Evolutionary conservation across 2,113 vertebrate genomes (phyloP).

Genomic region (Aspiorhynchus laticeps): DNA sequence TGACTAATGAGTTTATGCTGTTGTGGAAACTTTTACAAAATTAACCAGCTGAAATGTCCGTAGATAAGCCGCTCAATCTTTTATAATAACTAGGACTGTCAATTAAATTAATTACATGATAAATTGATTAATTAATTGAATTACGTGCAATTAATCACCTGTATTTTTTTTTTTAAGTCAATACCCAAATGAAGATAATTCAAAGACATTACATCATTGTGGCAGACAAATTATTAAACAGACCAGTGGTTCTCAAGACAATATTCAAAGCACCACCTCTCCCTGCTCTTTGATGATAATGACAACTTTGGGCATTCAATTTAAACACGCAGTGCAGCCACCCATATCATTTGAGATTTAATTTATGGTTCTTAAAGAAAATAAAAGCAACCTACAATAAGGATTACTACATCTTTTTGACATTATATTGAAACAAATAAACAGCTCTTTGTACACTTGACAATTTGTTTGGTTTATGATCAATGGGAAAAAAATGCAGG

Average conservation of each 20-base stretch:
- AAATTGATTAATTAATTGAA: not conserved
- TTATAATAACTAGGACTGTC: not conserved
- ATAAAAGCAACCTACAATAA: not conserved
- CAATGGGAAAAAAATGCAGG: not conserved
- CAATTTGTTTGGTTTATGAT: not conserved
- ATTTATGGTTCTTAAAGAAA: not conserved
- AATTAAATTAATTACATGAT: not conserved
- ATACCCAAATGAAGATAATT: not conserved
- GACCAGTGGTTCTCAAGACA: not conserved
- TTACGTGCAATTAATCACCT: not conserved
- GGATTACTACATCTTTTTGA: not conserved
- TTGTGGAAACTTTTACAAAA: not conserved
- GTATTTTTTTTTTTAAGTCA: not conserved
- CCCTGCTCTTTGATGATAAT: conserved; percentile 22
- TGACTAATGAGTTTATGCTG: not conserved
- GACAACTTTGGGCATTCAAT: not conserved
- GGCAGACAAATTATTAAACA: not conserved
- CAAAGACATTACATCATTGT: not conserved
- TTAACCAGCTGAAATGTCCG: not conserved
- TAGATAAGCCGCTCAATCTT: not conserved
- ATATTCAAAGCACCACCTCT: conserved; percentile 20
- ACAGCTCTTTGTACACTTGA: not conserved
- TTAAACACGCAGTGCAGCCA: not conserved
- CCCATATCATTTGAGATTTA: conserved; percentile 14
- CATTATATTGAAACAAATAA: conserved; percentile 2